phyloP scores from a whole-genome alignment of 2,797 vertebrate species.

The Bradypodion ventrale region DNA sequence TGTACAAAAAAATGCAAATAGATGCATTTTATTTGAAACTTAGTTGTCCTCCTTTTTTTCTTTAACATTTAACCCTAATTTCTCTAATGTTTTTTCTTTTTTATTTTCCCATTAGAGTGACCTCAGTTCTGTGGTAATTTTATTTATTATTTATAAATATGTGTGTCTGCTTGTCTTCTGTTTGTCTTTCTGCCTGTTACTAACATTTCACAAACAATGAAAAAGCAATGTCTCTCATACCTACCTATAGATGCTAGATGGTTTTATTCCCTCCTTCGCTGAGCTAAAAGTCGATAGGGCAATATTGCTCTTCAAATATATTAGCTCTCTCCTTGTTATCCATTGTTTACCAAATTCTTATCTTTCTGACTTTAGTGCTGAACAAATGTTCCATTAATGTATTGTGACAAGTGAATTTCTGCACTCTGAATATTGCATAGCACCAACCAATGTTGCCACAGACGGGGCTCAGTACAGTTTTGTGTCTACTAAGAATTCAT shows the following conservation, averaged over 20 bases:
- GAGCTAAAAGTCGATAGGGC: neutral
- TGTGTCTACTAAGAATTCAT: neutral
- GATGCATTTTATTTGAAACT: constrained; percentile 80
- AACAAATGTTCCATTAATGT: neutral
- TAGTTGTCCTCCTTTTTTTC: constrained; percentile 79
- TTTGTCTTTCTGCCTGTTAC: constrained; percentile 76
- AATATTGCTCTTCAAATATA: constrained; percentile 46
- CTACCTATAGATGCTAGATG: constrained; percentile 27
- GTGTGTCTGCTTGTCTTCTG: constrained; percentile 80
- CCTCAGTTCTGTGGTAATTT: constrained; percentile 99
- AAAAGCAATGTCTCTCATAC: constrained; percentile 78
- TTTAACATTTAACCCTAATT: constrained; percentile 95
- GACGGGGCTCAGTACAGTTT: neutral
- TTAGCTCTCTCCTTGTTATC: constrained; percentile 68
- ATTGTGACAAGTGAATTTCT: constrained; percentile 22
- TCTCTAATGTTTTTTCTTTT: constrained; percentile 90
- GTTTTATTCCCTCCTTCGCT: constrained; percentile 13
- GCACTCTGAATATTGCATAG: neutral
- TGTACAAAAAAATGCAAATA: constrained; percentile 75
- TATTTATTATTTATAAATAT: constrained; percentile 88
- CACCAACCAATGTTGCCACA: neutral
- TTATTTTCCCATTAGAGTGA: constrained; percentile 99
- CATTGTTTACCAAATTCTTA: constrained; percentile 64
- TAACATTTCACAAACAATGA: constrained; percentile 79
- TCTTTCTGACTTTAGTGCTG: neutral